Evolutionary conservation across 2,797 vertebrate species (phyloP).

Genomic region (Platyrinchus mystaceus): DNA sequence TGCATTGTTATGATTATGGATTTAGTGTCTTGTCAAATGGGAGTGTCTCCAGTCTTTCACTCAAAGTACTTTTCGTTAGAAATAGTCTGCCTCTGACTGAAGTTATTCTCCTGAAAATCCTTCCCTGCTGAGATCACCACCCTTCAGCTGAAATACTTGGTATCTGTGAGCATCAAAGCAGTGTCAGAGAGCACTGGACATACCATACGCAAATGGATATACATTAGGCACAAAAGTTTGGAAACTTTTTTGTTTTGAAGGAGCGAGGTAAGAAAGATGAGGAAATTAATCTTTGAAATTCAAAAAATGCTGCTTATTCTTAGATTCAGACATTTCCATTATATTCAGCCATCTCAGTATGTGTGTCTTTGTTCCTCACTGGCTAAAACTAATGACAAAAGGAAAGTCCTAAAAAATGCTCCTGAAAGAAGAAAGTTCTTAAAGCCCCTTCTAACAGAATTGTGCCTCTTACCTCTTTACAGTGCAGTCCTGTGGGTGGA

Average conservation of each 20-base stretch:
- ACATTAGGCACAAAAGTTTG: not conserved
- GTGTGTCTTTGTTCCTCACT: not conserved
- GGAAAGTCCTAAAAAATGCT: not conserved
- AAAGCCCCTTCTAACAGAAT: not conserved
- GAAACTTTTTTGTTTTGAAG: not conserved
- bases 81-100: not conserved
- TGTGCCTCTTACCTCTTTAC: slow-evolving; percentile 69
- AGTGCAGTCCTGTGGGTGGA: not conserved
- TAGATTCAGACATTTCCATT: not conserved
- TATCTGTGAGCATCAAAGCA: not conserved
- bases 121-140: not conserved
- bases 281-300: not conserved
- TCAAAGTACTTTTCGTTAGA: not conserved
- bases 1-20: not conserved
- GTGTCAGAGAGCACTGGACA: not conserved
- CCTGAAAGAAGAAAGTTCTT: not conserved
- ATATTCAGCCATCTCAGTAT: not conserved
- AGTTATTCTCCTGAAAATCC: not conserved
- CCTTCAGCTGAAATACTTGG: not conserved
- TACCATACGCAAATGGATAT: not conserved
- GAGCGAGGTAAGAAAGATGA: not conserved
- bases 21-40: not conserved
- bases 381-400: not conserved
- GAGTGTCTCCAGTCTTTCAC: not conserved
- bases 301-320: not conserved